Evolutionary conservation across 1,140 invertebrate genomes (phyloP).

Genomic region (Caligus rogercresseyi): DNA sequence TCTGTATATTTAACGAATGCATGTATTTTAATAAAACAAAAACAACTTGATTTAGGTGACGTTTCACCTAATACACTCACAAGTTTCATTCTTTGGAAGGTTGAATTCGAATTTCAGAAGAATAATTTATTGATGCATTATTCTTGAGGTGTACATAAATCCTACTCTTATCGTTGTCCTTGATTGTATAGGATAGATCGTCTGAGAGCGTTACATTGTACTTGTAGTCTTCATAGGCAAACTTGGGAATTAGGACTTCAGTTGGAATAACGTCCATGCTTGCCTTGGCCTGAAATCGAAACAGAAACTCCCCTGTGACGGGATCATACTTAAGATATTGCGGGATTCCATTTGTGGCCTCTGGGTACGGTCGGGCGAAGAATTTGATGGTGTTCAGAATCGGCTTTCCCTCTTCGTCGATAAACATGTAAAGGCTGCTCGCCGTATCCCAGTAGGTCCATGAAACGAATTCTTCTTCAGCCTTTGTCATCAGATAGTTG

Average conservation of each 20-base stretch:
- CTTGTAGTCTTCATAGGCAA: background rate
- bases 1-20: no score
- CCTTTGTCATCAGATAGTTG: conserved; percentile 4
- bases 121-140: background rate
- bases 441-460: conserved; percentile 3
- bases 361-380: conserved; percentile 1
- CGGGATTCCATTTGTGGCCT: background rate
- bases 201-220: background rate
- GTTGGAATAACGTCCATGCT: background rate
- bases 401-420: background rate
- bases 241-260: background rate
- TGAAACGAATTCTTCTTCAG: background rate
- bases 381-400: background rate
- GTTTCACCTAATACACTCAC: no score
- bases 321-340: background rate
- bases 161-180: background rate
- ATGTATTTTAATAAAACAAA: no score
- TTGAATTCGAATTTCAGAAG: background rate
- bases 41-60: no score
- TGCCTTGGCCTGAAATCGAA: background rate
- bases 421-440: background rate
- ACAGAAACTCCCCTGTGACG: background rate
- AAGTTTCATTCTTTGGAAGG: no score
- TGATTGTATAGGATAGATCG: background rate
- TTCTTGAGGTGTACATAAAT: background rate